phyloP scores from a whole-genome alignment of 92 coral and sea anemone genomes.

The Micromussa lordhowensis region DNA sequence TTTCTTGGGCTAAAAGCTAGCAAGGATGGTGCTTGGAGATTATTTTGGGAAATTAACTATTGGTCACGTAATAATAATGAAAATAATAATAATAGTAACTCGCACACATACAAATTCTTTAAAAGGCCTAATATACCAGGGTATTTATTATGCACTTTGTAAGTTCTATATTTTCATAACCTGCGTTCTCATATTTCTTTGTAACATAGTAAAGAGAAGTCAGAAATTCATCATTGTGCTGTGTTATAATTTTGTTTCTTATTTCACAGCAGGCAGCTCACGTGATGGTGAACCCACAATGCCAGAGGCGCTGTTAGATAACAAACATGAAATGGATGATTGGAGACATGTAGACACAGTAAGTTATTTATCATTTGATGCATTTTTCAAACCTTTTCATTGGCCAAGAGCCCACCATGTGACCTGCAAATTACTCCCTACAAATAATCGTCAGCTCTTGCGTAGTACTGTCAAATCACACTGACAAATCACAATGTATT shows the following conservation, averaged over 20 bases:
- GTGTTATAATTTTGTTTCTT: not conserved
- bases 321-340: constrained; percentile 93
- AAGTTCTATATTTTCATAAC: not conserved
- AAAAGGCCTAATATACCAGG: no score
- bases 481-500: no score
- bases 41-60: no score
- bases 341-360: constrained; percentile 99
- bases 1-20: not conserved
- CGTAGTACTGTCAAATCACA: no score
- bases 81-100: no score
- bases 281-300: constrained; percentile 88
- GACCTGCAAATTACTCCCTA: no score
- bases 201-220: not conserved
- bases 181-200: not conserved
- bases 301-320: constrained; percentile 87
- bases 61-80: no score
- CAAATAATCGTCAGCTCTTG: no score
- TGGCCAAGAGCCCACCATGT: no score
- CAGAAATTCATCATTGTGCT: not conserved
- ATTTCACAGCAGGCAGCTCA: constrained; percentile 78
- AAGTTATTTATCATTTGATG: constrained; percentile 14
- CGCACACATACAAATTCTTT: no score
- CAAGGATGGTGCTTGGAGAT: not conserved
- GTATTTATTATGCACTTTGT: no score
- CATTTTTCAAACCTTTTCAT: no score